Base-by-base conservation (phyloP, 2,113 vertebrate genomes). In the Equus przewalskii region DNA sequence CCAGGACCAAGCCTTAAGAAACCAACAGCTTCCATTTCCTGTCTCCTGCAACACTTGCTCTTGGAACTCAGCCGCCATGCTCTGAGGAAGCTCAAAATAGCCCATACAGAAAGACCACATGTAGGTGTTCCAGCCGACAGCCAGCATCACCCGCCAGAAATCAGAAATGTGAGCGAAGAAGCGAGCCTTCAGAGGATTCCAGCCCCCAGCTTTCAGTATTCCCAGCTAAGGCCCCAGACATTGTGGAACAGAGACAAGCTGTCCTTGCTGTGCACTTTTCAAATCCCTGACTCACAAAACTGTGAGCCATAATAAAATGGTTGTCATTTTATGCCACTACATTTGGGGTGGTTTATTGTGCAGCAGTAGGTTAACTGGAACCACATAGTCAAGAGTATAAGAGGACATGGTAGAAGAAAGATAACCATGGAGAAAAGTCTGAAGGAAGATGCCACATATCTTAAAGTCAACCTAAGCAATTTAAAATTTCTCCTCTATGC, bases 31-130 rank as follows among this genome's bases (percentile, higher is more conserved):
- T 92, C 80, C 70, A 83, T 49, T 73, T 96, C 67, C 91, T 78
- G 36, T 65, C 70, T 76, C 76, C 93, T 90, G 41, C 83, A 78
- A 94, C 30, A 64, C 24, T 80, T 83, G 64, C 82, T 87, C 96
- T 90, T 88, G 65, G 80, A 96, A 89, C 44, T 33, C 46, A 58
- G 73, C 88, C 13, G 24, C 85, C 93, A 94, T 69, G 79, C 80
- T 95, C 76, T 93, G 62, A 81, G 58, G 87, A 97, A 92, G 75
- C 92, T 91, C 92, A 87, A 72, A 97, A 94, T 93, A 94, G 56
- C 73, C 54, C 70, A 26, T 7, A 30, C 7, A 79, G 79, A 70
- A 28, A 95, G 69, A 95, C 62, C 36, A 79, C 80, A 72, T 15
- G 54, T 79, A 88, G 79, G 65, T 91, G n/a, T 93, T 84, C 85